These are phyloP conservation scores for Amiota communis DNA, from an alignment of 2,888 invertebrate species.

Conservation along the genomic window DNA sequence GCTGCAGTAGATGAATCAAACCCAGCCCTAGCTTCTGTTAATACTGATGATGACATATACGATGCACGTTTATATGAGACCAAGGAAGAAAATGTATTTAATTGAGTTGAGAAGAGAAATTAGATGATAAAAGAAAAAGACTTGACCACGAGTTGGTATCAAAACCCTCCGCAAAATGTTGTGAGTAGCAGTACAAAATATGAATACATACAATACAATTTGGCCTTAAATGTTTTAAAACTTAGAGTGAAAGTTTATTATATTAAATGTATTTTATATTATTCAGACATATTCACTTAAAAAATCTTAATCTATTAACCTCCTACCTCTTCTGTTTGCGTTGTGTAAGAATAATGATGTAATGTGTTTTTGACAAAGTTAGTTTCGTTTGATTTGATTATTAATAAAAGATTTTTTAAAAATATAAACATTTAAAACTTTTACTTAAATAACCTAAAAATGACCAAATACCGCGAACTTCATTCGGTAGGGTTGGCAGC, in stretches of 20 bases:
- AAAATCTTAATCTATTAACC: no score
- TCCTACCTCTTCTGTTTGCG: no score
- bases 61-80: conserved; percentile 30
- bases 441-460: background rate
- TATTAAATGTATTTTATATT: background rate
- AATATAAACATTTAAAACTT: no score
- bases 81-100: conserved; percentile 43
- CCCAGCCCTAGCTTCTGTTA: no score
- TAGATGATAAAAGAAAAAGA: background rate
- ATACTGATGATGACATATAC: conserved; percentile 21
- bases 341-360: background rate
- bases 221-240: no score
- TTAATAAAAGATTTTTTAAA: background rate
- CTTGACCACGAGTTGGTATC: conserved; percentile 7
- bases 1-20: background rate
- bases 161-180: conserved; percentile 11
- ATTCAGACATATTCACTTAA: no score
- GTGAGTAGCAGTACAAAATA: no score
- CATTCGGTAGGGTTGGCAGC: background rate
- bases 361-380: background rate
- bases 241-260: background rate
- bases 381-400: no score
- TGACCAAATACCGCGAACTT: background rate
- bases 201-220: no score
- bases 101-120: conserved; percentile 38